A percentile compares a stretch with the other conserved stretches of the same genome.
Evolutionary conservation across 2,888 invertebrate genomes (phyloP).

Genomic region (Yponomeuta cagnagella): DNA sequence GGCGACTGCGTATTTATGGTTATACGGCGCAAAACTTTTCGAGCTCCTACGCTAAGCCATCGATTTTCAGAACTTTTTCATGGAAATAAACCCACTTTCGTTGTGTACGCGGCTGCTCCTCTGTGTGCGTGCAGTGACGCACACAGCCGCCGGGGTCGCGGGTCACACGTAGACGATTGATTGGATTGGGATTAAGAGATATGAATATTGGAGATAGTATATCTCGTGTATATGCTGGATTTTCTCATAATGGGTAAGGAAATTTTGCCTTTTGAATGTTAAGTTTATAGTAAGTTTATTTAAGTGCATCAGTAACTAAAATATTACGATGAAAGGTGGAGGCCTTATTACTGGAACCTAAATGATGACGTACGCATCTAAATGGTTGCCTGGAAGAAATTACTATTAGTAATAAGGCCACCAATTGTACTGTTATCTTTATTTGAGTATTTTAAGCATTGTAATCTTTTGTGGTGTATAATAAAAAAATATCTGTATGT

Average conservation of each 20-base stretch:
- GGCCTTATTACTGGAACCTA: too few species aligned
- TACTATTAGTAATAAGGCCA: too few species aligned
- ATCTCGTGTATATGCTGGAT: background rate
- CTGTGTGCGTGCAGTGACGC: constrained; percentile 49
- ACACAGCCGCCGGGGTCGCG: constrained; percentile 40
- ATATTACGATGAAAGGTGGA: too few species aligned
- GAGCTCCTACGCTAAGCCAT: constrained; percentile 74
- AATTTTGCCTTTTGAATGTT: background rate
- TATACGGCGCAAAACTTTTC: constrained; percentile 72
- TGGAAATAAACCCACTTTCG: constrained; percentile 76
- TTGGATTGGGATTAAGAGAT: constrained; percentile 13
- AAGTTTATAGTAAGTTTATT: too few species aligned
- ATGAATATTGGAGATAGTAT: background rate
- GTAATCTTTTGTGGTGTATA: too few species aligned
- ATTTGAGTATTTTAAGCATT: too few species aligned
- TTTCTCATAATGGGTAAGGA: background rate
- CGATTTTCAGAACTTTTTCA: constrained; percentile 78
- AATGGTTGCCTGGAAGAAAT: too few species aligned
- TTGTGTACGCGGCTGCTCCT: constrained; percentile 49
- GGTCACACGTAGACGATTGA: constrained; percentile 43
- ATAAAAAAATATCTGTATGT: too few species aligned
- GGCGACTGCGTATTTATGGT: constrained; percentile 59
- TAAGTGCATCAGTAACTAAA: too few species aligned
- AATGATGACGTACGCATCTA: too few species aligned
- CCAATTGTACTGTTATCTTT: too few species aligned